Evolutionary conservation across 1,140 invertebrate genomes (phyloP), one percentile per base, ranked within the genome.

Genomic region (Ganaspis sp.): DNA sequence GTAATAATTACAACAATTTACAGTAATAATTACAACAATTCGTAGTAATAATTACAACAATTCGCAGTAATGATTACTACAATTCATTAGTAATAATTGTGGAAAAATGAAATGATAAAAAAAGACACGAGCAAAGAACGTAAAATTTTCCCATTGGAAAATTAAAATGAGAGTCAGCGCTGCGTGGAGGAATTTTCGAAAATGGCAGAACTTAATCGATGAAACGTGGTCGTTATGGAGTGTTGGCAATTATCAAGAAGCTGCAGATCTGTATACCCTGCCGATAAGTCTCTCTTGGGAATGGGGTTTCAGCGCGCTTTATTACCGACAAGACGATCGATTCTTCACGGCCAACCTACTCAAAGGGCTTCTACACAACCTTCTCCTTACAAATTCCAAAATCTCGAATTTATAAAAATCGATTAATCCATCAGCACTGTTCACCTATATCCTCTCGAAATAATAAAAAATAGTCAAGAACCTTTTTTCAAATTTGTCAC

Each of bases 261-360:
- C 53, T 21, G 53, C 53, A 21, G 19, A 54, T 54, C 19, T 23
- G 53, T 19, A 83, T 71, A 73, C 81, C 84, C 87, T 78, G 85
- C 86, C 87, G 88, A 86, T 89, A 89, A 89, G 79, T 79, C 83
- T 74, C 53, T 77, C 54, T 69, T 79, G 81, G 73, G 53, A 81
- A 82, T 74, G 54, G 53, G 72, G 74, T 79, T 80, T 79, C 54
- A 73, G 84, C 74, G 84, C 81, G 75, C 87, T 84, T 87, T 87
- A 85, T 90, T 90, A 90, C 88, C 89, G 87, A 89, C 88, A 45
- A 69, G 77, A 69, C 80, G 80, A 89, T 89, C 86, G 87, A 89
- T 89, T 85, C 70, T 74, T 29, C n/a, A 23, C 58, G 45, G 70
- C 58, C 69, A 73, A 49, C 45, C 45, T 4, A n/a, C 1, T 49